Conservation (phyloP, 2,888 invertebrate species). For the Rotaria socialis region DNA sequence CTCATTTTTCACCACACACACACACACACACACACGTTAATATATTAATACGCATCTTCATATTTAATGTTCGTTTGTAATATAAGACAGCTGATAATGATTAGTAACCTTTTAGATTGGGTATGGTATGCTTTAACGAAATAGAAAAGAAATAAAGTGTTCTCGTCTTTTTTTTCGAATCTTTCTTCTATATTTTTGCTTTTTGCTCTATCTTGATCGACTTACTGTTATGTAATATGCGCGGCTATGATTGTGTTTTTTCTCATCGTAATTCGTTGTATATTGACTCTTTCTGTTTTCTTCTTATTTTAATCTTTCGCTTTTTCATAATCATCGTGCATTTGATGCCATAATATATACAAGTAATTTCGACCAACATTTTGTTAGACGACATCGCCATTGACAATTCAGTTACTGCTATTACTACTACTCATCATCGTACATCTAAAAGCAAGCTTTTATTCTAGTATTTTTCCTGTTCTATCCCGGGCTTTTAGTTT, state of each 20-base stretch:
- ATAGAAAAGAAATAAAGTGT: not conserved
- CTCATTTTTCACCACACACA: too few species aligned
- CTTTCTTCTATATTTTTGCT: not conserved
- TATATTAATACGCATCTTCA: too few species aligned
- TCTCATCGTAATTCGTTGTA: not conserved
- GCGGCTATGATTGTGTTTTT: not conserved
- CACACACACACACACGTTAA: too few species aligned
- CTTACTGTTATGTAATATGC: not conserved
- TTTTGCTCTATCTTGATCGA: not conserved
- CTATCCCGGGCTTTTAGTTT: too few species aligned
- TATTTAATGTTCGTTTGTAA: too few species aligned
- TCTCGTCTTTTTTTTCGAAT: not conserved
- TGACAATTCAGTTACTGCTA: not conserved
- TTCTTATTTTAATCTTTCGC: not conserved
- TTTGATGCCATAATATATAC: not conserved
- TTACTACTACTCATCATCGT: not conserved
- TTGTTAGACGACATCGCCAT: not conserved
- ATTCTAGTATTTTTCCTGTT: not conserved
- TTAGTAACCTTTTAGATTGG: not conserved
- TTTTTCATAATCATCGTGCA: not conserved
- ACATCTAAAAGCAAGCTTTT: not conserved
- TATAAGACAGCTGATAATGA: too few species aligned
- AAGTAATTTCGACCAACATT: not conserved
- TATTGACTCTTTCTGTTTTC: not conserved
- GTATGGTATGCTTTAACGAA: not conserved